These are phyloP conservation scores for Valencia hispanica DNA, from an alignment of 2,797 vertebrate species.

Conservation along the genomic window DNA sequence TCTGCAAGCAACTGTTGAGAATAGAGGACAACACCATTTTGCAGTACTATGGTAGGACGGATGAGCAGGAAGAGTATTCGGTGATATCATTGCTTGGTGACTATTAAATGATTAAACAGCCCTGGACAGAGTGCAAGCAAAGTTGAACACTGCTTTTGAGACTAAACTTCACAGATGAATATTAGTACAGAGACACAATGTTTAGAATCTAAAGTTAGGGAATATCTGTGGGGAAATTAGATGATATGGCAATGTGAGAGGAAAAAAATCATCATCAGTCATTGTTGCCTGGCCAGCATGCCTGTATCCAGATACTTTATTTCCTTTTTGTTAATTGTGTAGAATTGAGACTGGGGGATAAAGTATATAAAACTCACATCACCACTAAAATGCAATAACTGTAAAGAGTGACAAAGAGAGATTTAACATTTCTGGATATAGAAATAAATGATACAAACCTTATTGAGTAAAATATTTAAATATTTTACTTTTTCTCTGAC, in stretches of 20 bases:
- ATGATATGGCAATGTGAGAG: too few species aligned
- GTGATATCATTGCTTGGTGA: background rate
- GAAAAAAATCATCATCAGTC: too few species aligned
- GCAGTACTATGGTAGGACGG: background rate
- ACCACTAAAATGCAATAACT: background rate
- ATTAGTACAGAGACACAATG: background rate
- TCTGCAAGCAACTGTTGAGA: background rate
- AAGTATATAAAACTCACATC: background rate
- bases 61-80: background rate
- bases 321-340: background rate
- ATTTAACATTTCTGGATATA: background rate
- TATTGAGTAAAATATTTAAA: background rate
- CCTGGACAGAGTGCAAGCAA: background rate
- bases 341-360: background rate
- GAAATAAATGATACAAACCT: background rate
- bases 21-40: background rate
- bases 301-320: background rate
- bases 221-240: background rate
- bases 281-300: too few species aligned
- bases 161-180: background rate
- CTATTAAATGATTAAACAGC: background rate
- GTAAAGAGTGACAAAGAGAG: background rate
- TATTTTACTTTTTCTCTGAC: too few species aligned
- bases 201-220: background rate
- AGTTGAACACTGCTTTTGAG: background rate